Percentiles rank a stretch among this genome's conserved stretches.
Conservation (phyloP, 2,888 invertebrate species). For the Ectemnius cavifrons region DNA sequence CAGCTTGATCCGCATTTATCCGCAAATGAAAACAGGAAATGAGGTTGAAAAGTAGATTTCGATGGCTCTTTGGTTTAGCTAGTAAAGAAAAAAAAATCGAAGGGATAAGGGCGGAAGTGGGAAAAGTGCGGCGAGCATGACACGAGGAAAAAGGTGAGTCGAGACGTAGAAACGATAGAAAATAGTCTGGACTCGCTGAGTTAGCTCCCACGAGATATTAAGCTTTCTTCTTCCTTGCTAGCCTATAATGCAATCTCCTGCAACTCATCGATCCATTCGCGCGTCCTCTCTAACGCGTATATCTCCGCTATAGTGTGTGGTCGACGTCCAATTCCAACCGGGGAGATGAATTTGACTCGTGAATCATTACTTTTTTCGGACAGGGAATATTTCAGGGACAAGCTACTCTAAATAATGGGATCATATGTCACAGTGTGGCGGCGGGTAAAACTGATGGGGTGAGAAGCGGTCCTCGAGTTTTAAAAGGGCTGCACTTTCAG, state of each 20-base stretch:
- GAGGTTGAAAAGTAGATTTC: too few species aligned
- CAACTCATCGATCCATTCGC: conserved; percentile 48
- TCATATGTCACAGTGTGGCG: too few species aligned
- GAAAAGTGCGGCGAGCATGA: neutral
- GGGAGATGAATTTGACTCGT: conserved; percentile 25
- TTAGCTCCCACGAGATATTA: conserved; percentile 60
- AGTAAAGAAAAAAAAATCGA: too few species aligned
- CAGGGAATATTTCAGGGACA: neutral
- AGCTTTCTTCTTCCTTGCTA: conserved; percentile 25
- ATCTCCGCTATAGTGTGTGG: conserved; percentile 15
- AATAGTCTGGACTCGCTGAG: conserved; percentile 59
- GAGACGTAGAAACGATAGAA: conserved; percentile 39
- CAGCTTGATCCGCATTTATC: too few species aligned
- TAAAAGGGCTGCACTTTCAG: too few species aligned
- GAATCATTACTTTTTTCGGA: conserved; percentile 24
- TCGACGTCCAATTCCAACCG: conserved; percentile 24
- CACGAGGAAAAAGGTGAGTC: neutral
- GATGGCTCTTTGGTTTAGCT: too few species aligned
- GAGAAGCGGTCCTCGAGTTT: too few species aligned
- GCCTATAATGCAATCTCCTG: conserved; percentile 49
- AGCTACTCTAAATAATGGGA: too few species aligned
- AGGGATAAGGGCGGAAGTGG: too few species aligned
- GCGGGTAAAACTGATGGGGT: too few species aligned
- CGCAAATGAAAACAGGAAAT: too few species aligned
- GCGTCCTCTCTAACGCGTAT: conserved; percentile 24